Base-by-base conservation (phyloP, 2,888 invertebrate species). In the Drosophila tanythrix region DNA sequence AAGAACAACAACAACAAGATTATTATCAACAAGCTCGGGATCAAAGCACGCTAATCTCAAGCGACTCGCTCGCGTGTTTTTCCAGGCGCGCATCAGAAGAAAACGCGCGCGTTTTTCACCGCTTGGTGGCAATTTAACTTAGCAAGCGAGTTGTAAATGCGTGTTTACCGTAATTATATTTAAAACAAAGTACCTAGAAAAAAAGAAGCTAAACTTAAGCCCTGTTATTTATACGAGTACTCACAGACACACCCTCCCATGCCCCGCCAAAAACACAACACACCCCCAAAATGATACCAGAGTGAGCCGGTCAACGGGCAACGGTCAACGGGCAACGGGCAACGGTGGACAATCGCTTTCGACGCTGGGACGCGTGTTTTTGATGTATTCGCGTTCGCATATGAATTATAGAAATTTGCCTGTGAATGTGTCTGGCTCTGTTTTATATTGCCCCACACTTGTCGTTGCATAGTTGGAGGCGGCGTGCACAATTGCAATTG, bases 81-180 rank as follows among this genome's bases (percentile, higher is more conserved):
- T 69, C 69, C 62, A 68, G 74, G 50, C 71, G 76, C 67, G 72
- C 68, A 57, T n/a, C 31, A 59, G 40, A 46, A 25, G 38, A 68
- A 76, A 66, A 55, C 76, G 76, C 73, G 66, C 79, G 79, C 76
- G 76, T 73, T 82, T 78, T 80, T 72, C 62, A 65, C 67, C 73
- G 88, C 85, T 79, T 81, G 81, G 81, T 87, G 77, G 83, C 83
- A 82, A 82, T 80, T 88, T 81, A 86, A 79, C 79, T 76, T 78
- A 57, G 74, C 82, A 52, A 69, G 64, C 70, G 36, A 67, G 43
- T 62, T 46, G 58, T 58, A 62, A 69, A 74, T 74, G 91, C 91
- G 91, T 91, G 91, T 87, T 90, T 78, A 81, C 73, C 82, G 92
- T 91, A 91, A 91, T 92, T 91, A 91, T 86, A 81, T 88, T 88